phyloP scores from a whole-genome alignment of 2,797 vertebrate genomes.

The Myotis myotis region DNA sequence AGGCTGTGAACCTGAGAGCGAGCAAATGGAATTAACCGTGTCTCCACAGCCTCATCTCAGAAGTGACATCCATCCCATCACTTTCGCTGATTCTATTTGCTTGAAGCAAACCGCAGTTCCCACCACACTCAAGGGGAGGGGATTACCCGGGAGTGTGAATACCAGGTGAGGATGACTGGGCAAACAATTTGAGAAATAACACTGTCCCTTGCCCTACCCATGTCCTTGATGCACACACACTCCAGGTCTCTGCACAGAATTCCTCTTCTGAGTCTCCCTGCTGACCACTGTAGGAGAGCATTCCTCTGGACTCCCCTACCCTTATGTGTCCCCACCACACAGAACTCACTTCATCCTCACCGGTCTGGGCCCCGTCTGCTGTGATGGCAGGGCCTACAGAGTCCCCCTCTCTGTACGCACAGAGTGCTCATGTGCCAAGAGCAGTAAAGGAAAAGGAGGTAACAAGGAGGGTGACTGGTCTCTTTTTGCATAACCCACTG shows the following conservation, averaged over 20 bases:
- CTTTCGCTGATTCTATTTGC: accelerated
- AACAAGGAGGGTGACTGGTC: not conserved
- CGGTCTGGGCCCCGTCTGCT: not conserved
- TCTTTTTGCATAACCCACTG: not conserved
- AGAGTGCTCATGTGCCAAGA: not conserved
- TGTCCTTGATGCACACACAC: not conserved
- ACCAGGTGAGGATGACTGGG: not conserved
- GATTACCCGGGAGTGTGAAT: not conserved
- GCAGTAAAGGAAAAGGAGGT: not conserved
- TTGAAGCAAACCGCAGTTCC: not conserved
- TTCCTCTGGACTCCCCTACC: not conserved
- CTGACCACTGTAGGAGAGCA: not conserved
- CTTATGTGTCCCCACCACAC: too few relatives aligned
- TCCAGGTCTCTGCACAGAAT: not conserved
- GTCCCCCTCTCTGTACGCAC: not conserved
- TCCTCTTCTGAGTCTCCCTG: not conserved
- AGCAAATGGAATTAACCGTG: not conserved
- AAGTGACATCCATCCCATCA: not conserved
- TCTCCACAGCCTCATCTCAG: not conserved
- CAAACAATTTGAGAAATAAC: not conserved
- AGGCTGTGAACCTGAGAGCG: too few relatives aligned
- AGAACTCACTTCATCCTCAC: not conserved
- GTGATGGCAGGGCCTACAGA: too few relatives aligned
- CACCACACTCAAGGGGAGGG: too few relatives aligned
- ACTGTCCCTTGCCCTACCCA: not conserved